phyloP scores from a whole-genome alignment of 2,888 invertebrate genomes.

The Tetrapedia diversipes region DNA sequence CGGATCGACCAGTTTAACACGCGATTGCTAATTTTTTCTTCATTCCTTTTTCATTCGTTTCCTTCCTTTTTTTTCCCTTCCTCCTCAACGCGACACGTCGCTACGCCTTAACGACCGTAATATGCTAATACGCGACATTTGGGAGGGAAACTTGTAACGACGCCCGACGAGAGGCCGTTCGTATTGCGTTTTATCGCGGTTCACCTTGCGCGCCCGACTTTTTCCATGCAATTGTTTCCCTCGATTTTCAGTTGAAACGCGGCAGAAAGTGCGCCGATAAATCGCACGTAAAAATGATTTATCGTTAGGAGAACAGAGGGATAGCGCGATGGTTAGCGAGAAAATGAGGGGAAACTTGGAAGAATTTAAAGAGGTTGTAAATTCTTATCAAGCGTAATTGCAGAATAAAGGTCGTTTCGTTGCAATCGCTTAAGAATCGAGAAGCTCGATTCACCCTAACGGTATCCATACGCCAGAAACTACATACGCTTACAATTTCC shows the following conservation, averaged over 20 bases:
- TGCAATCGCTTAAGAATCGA: no score
- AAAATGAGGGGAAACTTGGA: no score
- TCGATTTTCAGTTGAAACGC: neutral
- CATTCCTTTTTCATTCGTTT: neutral
- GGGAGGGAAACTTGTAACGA: conserved; percentile 47
- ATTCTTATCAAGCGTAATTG: no score
- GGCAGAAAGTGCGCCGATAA: neutral
- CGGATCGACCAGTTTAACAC: conserved; percentile 61
- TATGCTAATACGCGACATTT: conserved; percentile 62
- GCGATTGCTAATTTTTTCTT: conserved; percentile 57
- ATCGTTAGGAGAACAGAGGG: no score
- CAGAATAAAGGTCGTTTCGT: no score
- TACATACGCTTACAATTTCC: no score
- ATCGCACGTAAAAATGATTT: neutral
- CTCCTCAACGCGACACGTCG: conserved; percentile 40
- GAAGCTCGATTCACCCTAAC: no score
- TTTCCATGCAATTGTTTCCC: conserved; percentile 29
- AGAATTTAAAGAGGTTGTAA: no score
- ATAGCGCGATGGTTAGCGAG: no score
- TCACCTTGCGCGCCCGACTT: conserved; percentile 14
- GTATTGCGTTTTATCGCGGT: conserved; percentile 33
- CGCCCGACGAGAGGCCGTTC: conserved; percentile 30
- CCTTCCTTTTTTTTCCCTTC: neutral
- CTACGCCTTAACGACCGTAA: conserved; percentile 59
- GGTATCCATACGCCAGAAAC: no score